Evolutionary conservation across 2,797 vertebrate species (phyloP), one percentile per base, ranked within the genome.

Genomic region (Sebastes vulpes): DNA sequence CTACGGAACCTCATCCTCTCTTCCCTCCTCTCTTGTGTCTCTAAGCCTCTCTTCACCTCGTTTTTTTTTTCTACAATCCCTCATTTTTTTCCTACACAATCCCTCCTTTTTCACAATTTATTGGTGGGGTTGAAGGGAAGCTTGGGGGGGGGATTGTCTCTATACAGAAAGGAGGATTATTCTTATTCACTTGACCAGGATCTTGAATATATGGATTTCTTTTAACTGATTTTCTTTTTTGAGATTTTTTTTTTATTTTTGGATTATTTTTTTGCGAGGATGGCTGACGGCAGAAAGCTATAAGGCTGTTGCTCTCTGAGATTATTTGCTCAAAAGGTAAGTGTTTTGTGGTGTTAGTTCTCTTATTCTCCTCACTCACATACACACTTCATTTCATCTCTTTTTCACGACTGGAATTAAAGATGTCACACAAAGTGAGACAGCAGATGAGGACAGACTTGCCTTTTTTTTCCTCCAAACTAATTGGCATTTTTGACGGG

Each of bases 41-140:
- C 80, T 93, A 95, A 94, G 92, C 89, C 79, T 83, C 86, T 89
- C 86, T 81, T 93, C 84, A 92, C 90, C 87, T 89, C 75, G 1
- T 87, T 89, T 91, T 85, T 86, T 64, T 83, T 64, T 58, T 28
- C 67, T 81, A 77, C 87, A 89, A 90, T 82, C 84, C 78, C 75
- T 74, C 53, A 65, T 85, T 42, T 42, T 86, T 83, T 64, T 53
- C 23, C 67, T 81, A 77, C 87, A 89, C 86, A 92, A 90, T 82
- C 84, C 78, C 75, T 84, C 69, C 21, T 78, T 91, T 86, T 85
- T 68, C 83, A 82, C 77, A 81, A 89, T 85, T 92, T 84, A 84
- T 82, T 90, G 84, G 73, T 84, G 90, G 83, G 81, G 81, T 79
- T 90, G 86, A 77, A 71, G 71, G 69, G 86, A 88, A 87, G 85